Conservation (phyloP, 2,797 vertebrate species). For the Manis crassicaudata region DNA sequence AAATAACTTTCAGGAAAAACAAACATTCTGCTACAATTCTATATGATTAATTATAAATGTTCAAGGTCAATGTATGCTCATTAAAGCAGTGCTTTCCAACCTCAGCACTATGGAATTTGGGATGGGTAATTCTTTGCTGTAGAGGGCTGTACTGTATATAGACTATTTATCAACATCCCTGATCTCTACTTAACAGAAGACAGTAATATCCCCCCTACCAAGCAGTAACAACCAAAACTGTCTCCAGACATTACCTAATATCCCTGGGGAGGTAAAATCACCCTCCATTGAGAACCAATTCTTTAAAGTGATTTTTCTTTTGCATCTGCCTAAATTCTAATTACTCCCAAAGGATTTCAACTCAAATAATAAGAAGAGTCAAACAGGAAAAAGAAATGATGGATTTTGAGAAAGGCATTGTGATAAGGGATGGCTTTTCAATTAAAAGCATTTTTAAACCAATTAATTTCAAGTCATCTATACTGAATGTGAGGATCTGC, state of each 20-base stretch:
- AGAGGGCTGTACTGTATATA: fast-evolving
- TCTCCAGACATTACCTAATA: not conserved
- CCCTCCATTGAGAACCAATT: not conserved
- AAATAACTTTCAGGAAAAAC: not conserved
- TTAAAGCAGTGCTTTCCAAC: not conserved
- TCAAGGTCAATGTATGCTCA: constrained; percentile 36
- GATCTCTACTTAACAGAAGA: not conserved
- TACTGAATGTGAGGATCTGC: not conserved
- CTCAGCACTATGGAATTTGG: not conserved
- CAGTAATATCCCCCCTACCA: not conserved
- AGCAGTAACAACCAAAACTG: not conserved
- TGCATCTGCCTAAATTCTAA: constrained; percentile 36
- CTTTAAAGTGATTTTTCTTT: constrained; percentile 38
- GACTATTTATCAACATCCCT: not conserved
- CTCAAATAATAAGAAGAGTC: constrained; percentile 14
- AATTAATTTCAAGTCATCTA: not conserved
- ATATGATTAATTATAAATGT: not conserved
- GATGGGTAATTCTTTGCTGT: not conserved
- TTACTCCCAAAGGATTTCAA: constrained; percentile 43
- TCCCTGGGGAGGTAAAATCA: not conserved
- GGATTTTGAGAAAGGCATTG: not conserved
- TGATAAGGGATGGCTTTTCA: not conserved
- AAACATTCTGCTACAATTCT: not conserved
- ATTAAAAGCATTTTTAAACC: not conserved
- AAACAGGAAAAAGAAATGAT: not conserved